Conservation (phyloP, 2,888 invertebrate genomes). For the Scrobipalpa atriplicella region DNA sequence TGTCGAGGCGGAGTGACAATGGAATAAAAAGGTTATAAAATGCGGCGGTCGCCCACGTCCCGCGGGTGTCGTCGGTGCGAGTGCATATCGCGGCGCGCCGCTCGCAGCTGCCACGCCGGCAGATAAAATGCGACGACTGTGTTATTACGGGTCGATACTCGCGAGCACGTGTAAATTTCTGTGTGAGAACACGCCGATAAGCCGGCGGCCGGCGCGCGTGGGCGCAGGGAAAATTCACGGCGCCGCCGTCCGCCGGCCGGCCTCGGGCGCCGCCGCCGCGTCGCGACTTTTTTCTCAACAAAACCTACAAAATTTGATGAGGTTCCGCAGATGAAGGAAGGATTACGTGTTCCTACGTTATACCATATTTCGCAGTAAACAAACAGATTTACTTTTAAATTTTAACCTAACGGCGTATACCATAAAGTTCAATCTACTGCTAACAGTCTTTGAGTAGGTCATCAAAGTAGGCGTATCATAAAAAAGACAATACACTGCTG, state of each 20-base stretch:
- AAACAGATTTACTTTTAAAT: slow-evolving; percentile 6
- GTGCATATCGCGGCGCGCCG: slow-evolving; percentile 52
- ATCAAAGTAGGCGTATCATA: slow-evolving; percentile 24
- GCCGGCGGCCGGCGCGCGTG: slow-evolving; percentile 54
- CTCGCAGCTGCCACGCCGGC: slow-evolving; percentile 60
- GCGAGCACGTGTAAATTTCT: slow-evolving; percentile 80
- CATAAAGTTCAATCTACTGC: slow-evolving; percentile 18
- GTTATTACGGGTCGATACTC: slow-evolving; percentile 71
- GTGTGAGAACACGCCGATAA: slow-evolving; percentile 77
- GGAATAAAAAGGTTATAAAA: slow-evolving; percentile 82
- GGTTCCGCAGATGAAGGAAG: slow-evolving; percentile 37
- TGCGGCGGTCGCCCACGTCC: slow-evolving; percentile 75
- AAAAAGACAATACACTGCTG: slow-evolving; percentile 17
- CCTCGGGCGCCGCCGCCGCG: slow-evolving; percentile 42
- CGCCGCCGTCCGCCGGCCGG: slow-evolving; percentile 46
- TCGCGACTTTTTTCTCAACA: slow-evolving; percentile 51
- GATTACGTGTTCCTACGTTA: slow-evolving; percentile 9
- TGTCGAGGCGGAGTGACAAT: slow-evolving; percentile 76
- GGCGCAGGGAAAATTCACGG: slow-evolving; percentile 67
- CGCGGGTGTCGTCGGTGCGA: slow-evolving; percentile 67
- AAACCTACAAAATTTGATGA: slow-evolving; percentile 42
- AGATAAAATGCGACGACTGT: slow-evolving; percentile 75
- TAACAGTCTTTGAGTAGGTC: neutral
- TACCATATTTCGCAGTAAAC: slow-evolving; percentile 6
- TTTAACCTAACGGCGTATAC: neutral